phyloP scores from a whole-genome alignment of 2,888 invertebrate species.

The Sesia apiformis region DNA sequence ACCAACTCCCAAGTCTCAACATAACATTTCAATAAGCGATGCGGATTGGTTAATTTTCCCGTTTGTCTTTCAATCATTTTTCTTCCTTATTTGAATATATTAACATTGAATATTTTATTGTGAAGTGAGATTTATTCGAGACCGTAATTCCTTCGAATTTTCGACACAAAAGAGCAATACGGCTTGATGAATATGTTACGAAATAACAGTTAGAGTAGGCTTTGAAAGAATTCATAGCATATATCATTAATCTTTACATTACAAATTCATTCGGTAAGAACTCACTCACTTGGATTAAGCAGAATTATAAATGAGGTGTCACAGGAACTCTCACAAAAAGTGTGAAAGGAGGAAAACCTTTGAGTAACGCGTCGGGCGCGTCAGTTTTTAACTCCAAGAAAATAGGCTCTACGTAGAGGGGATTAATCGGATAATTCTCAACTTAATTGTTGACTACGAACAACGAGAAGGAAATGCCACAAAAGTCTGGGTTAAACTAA shows the following conservation, averaged over 20 bases:
- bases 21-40: constrained; percentile 61
- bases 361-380: constrained; percentile 34
- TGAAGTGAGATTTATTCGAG: neutral
- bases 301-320: constrained; percentile 72
- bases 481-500: too few relatives aligned
- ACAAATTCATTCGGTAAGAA: constrained; percentile 71
- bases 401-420: constrained; percentile 29
- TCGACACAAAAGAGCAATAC: constrained; percentile 26
- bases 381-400: constrained; percentile 52
- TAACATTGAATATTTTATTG: neutral
- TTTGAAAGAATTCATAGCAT: constrained; percentile 44
- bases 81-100: neutral
- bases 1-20: constrained; percentile 44
- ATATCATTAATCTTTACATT: constrained; percentile 69
- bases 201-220: constrained; percentile 31
- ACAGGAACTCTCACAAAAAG: constrained; percentile 59
- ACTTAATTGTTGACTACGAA: constrained; percentile 28
- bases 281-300: constrained; percentile 69
- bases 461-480: neutral
- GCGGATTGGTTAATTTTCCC: constrained; percentile 30
- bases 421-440: constrained; percentile 41
- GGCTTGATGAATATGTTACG: constrained; percentile 41
- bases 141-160: constrained; percentile 7
- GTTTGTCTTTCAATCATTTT: constrained; percentile 19
- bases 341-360: constrained; percentile 49